Evolutionary conservation across 2,888 invertebrate genomes (phyloP), one percentile per base, ranked within the genome.

Genomic region (Drosophila eohydei): DNA sequence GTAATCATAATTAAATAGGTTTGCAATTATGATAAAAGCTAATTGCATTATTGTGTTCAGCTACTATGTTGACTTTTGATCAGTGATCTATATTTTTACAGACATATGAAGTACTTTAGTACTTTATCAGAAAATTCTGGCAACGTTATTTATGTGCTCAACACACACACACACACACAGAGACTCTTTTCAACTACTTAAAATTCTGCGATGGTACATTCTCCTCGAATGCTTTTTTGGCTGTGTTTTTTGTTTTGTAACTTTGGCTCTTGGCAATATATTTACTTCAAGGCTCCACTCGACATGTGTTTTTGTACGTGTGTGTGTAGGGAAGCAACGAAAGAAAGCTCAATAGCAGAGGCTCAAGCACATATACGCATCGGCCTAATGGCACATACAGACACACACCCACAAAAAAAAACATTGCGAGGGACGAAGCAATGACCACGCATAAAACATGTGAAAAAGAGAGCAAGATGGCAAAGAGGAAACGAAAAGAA

Each of bases 231-330:
- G 62, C 62, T 59, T 61, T 54, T 48, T 71, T 52, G 51, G 38
- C 28, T 34, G n/a, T 51, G 38, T 40, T 46, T 16, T 50, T 61
- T 56, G 32, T 56, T 56, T 43, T 46, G 44, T 58, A 86, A 84
- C 81, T 88, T 88, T 78, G 56, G 68, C 66, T 69, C 70, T 62
- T 75, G 50, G 84, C 72, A 72, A 88, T 88, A 86, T 74, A 81
- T 88, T 88, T 59, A 38, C 83, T 83, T 83, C 73, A 82, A 73
- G 88, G 88, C 79, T 74, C 56, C 80, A 63, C 57, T 68, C 48
- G 55, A 58, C 46, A 34, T 61, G 48, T 41, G 41, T 12, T 28
- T 12, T 34, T 12, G 50, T 58, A 36, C 61, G 46, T 62, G 51
- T 40, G 71, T 7, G 48, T 21, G 36, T 52, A 40, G 41, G 21